phyloP scores from a whole-genome alignment of 2,797 vertebrate species.

The Gadopsis bispinosus region DNA sequence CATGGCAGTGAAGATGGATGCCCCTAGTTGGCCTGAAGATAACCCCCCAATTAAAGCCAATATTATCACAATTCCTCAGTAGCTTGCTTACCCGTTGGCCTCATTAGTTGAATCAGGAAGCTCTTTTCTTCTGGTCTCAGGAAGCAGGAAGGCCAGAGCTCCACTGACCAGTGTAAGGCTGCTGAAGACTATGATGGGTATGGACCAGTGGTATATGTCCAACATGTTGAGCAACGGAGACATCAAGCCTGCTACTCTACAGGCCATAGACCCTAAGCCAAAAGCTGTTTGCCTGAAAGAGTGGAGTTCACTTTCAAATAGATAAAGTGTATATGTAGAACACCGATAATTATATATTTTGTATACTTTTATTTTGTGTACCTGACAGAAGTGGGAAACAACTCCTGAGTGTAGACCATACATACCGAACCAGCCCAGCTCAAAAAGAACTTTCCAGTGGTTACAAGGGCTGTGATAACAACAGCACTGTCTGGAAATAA shows the following conservation, averaged over 20 bases:
- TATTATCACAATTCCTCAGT: background rate
- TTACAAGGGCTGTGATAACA: constrained; percentile 76
- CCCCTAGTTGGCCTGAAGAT: background rate
- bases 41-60: background rate
- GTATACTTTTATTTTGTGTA: constrained; percentile 68
- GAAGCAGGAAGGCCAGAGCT: constrained; percentile 81
- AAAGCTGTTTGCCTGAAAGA: constrained; percentile 83
- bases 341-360: background rate
- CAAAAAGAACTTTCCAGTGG: constrained; percentile 83
- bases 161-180: constrained; percentile 71
- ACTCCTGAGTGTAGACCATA: constrained; percentile 85
- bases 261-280: constrained; percentile 80
- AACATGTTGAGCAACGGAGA: constrained; percentile 84
- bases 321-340: background rate
- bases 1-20: too few relatives aligned
- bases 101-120: constrained; percentile 77
- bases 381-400: constrained; percentile 88
- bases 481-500: constrained; percentile 72
- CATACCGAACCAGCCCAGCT: constrained; percentile 74
- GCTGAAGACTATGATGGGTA: constrained; percentile 84
- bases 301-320: background rate
- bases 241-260: constrained; percentile 71
- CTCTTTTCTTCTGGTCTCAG: constrained; percentile 81
- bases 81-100: constrained; percentile 44
- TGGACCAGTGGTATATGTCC: constrained; percentile 65